These are phyloP conservation scores for Copidosoma aretas DNA, from an alignment of 2,888 invertebrate genomes.

Conservation along the genomic window DNA sequence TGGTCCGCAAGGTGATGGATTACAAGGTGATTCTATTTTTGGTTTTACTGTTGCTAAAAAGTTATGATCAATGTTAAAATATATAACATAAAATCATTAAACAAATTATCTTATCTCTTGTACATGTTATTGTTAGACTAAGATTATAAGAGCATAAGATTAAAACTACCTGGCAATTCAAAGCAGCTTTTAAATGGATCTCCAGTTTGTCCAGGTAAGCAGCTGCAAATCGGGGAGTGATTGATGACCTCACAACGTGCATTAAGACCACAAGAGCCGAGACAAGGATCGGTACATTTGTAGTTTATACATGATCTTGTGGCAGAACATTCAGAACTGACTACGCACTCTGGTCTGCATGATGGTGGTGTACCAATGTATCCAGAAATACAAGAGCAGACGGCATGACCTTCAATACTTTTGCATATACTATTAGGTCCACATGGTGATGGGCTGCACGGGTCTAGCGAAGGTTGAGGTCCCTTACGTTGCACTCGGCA, in stretches of 20 bases:
- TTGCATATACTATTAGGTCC: conserved; percentile 62
- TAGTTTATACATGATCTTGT: conserved; percentile 73
- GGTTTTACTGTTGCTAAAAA: conserved; percentile 53
- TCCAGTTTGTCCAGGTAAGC: conserved; percentile 66
- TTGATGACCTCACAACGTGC: conserved; percentile 67
- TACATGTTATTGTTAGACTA: background rate
- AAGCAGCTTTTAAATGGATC: conserved; percentile 81
- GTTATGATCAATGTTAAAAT: conserved; percentile 4
- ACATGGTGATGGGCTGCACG: conserved; percentile 61
- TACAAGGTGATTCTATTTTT: conserved; percentile 69
- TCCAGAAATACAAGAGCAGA: conserved; percentile 63
- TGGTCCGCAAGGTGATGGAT: conserved; percentile 82
- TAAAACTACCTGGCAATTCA: conserved; percentile 62
- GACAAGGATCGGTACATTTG: conserved; percentile 73
- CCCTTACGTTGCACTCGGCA: conserved; percentile 54
- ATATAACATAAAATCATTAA: background rate
- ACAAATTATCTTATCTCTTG: background rate
- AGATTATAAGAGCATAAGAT: background rate
- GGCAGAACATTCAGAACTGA: conserved; percentile 63
- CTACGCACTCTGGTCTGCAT: conserved; percentile 62
- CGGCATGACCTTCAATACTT: conserved; percentile 59
- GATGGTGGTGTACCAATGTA: conserved; percentile 63
- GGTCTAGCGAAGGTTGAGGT: conserved; percentile 48
- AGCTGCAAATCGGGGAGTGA: conserved; percentile 65
- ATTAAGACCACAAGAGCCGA: conserved; percentile 64